Conservation (phyloP, 2,888 invertebrate species). For the Platerodrilus igneus region DNA sequence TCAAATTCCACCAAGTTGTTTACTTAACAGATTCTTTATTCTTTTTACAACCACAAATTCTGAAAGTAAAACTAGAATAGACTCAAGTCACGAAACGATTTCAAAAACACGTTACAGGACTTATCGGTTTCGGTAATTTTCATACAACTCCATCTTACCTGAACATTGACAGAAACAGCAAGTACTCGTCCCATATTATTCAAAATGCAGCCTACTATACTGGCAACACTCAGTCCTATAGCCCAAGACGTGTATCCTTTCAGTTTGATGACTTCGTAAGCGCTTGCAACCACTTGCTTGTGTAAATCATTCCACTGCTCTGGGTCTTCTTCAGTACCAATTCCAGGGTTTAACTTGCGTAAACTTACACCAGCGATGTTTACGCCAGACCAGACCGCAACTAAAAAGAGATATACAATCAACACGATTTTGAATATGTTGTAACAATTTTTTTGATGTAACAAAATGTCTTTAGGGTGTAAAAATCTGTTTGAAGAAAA, state of each 20-base stretch:
- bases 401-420: slow-evolving; percentile 52
- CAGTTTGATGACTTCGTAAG: slow-evolving; percentile 79
- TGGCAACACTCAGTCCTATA: slow-evolving; percentile 73
- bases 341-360: slow-evolving; percentile 67
- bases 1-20: too few relatives aligned
- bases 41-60: too few relatives aligned
- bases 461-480: too few relatives aligned
- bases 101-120: too few relatives aligned
- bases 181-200: slow-evolving; percentile 68
- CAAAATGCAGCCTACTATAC: slow-evolving; percentile 50
- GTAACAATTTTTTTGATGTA: too few relatives aligned
- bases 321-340: slow-evolving; percentile 67
- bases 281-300: slow-evolving; percentile 76
- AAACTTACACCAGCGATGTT: slow-evolving; percentile 86
- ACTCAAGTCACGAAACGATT: too few relatives aligned
- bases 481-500: too few relatives aligned
- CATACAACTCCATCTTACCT: too few relatives aligned
- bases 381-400: slow-evolving; percentile 90
- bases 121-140: too few relatives aligned
- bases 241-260: slow-evolving; percentile 88
- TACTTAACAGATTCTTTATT: too few relatives aligned
- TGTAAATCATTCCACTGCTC: slow-evolving; percentile 79
- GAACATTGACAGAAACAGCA: slow-evolving; percentile 72
- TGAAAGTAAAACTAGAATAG: too few relatives aligned
- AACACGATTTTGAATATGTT: too few relatives aligned